Percentiles rank a stretch among this genome's conserved stretches.
These are phyloP conservation scores for Cryptotermes secundus DNA, from an alignment of 1,140 invertebrate species.

Conservation along the genomic window DNA sequence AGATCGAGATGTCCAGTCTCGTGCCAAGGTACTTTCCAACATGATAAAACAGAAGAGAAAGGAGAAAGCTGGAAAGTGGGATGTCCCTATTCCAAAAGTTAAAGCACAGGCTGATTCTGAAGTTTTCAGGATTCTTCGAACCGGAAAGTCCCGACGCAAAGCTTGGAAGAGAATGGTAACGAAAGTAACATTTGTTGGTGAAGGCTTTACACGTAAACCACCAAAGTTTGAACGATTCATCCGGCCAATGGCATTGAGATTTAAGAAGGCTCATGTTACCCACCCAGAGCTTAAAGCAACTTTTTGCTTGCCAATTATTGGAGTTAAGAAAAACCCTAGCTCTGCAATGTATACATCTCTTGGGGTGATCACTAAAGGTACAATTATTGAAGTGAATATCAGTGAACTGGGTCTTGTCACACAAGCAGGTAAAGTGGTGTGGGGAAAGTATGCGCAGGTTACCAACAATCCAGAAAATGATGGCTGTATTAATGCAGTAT, in stretches of 20 bases:
- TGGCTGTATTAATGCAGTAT: constrained; percentile 98
- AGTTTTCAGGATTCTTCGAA: constrained; percentile 93
- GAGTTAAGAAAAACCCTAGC: constrained; percentile 99
- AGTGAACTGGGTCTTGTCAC: constrained; percentile 98
- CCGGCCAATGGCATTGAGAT: constrained; percentile 93
- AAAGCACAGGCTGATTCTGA: constrained; percentile 96
- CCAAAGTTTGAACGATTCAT: constrained; percentile 99
- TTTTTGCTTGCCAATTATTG: constrained; percentile 97
- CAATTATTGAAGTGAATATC: constrained; percentile 97
- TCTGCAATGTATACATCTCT: constrained; percentile 95
- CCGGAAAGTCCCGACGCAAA: constrained; percentile 93
- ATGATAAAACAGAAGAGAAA: constrained; percentile 99
- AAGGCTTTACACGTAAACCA: constrained; percentile 97
- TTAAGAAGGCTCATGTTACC: constrained; percentile 97
- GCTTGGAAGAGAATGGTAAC: constrained; percentile 99
- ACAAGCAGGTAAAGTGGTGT: constrained; percentile 98
- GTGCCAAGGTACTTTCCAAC: constrained; percentile 95
- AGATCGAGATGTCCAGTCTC: constrained; percentile 92
- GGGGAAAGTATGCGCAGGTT: constrained; percentile 99
- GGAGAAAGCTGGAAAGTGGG: constrained; percentile 99
- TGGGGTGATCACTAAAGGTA: constrained; percentile 98
- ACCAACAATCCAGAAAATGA: constrained; percentile 99
- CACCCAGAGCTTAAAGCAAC: constrained; percentile 99
- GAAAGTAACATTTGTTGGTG: constrained; percentile 97
- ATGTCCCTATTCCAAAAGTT: constrained; percentile 98